These are phyloP conservation scores for Panthera uncia DNA, from an alignment of 2,113 vertebrate genomes.

Conservation along the genomic window DNA sequence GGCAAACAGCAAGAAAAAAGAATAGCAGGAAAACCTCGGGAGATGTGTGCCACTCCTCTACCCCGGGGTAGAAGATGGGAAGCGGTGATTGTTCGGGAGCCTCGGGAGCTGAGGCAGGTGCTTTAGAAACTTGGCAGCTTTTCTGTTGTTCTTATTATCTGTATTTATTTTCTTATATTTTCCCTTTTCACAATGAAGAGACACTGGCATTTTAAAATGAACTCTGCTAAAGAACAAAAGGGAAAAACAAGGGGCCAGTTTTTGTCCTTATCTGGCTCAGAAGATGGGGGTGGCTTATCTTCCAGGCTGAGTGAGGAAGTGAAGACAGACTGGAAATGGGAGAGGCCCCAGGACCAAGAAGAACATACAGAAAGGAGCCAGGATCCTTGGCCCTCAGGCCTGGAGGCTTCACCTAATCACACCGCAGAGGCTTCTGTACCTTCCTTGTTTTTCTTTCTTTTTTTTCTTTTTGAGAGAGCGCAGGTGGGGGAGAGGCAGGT, in stretches of 20 bases:
- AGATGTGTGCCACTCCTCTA: background rate
- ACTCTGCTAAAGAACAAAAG: background rate
- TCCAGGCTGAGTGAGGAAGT: background rate
- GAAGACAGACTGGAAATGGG: background rate
- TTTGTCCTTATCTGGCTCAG: background rate
- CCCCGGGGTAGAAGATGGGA: background rate
- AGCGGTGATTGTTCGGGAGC: background rate
- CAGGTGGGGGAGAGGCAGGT: too few species aligned
- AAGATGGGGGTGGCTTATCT: background rate
- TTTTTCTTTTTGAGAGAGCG: too few species aligned
- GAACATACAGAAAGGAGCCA: background rate
- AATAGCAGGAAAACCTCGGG: background rate
- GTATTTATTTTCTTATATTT: background rate
- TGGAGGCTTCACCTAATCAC: background rate
- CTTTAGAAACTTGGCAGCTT: background rate
- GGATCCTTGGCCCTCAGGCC: background rate
- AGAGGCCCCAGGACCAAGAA: background rate
- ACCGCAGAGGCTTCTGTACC: background rate
- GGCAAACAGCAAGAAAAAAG: background rate
- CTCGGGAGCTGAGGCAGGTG: background rate
- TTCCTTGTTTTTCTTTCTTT: too few species aligned
- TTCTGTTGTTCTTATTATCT: background rate
- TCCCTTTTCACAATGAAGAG: background rate
- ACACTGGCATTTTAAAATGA: conserved; percentile 5
- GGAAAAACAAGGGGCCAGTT: background rate